Base-by-base conservation (phyloP, 2,888 invertebrate species). In the Drosophila peninsularis region DNA sequence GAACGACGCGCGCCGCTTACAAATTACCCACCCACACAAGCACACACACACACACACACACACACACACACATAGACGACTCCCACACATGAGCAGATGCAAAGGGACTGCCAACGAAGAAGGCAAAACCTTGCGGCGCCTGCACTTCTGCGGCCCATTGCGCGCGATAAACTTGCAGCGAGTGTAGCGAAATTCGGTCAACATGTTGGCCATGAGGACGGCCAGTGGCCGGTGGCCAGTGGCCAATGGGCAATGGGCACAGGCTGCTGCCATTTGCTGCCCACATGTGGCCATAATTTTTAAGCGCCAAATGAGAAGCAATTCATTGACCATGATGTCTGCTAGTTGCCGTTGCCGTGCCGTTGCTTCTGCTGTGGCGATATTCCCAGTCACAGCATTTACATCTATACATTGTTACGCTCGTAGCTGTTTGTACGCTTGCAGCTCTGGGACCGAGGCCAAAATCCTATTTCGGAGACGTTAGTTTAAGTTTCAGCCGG, bases 271-370 rank as follows among this genome's bases (percentile, higher is more conserved):
- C 79, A 58, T 81, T 79, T 73, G 74, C 82, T 75, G 74, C 83
- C 80, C 89, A 88, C 84, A 84, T 90, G 90, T 83, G 85, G 89
- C 87, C 75, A 85, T 90, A 82, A 90, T 80, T 85, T 88, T 85
- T 75, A 87, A 85, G 78, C 85, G 88, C 75, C 89, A 85, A 85
- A 85, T 85, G 90, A 88, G 84, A 86, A 87, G 87, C 81, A 75
- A 88, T 90, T 81, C 81, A 90, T 90, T 85, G 89, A 80, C 89
- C 89, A 78, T 88, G 85, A 88, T 86, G 84, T 75, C 81, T 70
- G 87, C 65, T 78, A 75, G 80, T 86, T 77, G 89, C 62, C 60
- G 69, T 74, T 73, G 44, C 44, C 3, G 9, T 44, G 42, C 27
- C 5, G 3, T 27, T 44, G 44, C 24, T 14, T 5, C 82, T 77